Percentiles rank a stretch among this genome's conserved stretches.
These are phyloP conservation scores for Myopa tessellatipennis DNA, from an alignment of 2,888 invertebrate species.

Conservation along the genomic window DNA sequence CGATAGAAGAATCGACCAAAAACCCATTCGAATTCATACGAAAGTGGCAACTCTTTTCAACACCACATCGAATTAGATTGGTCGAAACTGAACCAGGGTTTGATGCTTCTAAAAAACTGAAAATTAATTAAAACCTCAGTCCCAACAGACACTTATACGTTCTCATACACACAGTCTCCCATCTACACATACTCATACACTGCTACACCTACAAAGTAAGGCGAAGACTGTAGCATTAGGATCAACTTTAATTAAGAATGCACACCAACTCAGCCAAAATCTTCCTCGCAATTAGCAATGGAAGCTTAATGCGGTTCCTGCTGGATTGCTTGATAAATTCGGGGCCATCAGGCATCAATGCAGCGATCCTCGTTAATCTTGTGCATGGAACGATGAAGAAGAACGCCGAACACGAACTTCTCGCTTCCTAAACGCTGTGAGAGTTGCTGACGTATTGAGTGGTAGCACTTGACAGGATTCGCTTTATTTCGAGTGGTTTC, in stretches of 20 bases:
- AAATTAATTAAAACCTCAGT: slow-evolving; percentile 66
- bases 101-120: neutral
- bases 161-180: neutral
- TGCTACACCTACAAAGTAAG: neutral
- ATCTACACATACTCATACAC: slow-evolving; percentile 13
- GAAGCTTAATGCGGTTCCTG: slow-evolving; percentile 64
- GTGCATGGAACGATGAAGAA: neutral
- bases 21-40: neutral
- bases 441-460: too few species aligned
- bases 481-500: too few species aligned
- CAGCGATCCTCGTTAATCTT: slow-evolving; percentile 23
- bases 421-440: too few species aligned
- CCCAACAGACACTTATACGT: slow-evolving; percentile 45
- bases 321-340: slow-evolving; percentile 55
- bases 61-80: slow-evolving; percentile 4
- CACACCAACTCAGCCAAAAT: slow-evolving; percentile 47
- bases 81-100: neutral
- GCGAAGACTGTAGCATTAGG: neutral
- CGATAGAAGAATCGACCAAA: too few species aligned
- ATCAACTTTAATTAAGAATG: slow-evolving; percentile 30
- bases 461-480: too few species aligned
- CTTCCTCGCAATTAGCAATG: slow-evolving; percentile 65
- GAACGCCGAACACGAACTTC: too few species aligned
- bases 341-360: slow-evolving; percentile 9
- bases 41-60: slow-evolving; percentile 18